Base-by-base conservation (phyloP, 2,888 invertebrate species). In the Drosophila paramelanica region DNA sequence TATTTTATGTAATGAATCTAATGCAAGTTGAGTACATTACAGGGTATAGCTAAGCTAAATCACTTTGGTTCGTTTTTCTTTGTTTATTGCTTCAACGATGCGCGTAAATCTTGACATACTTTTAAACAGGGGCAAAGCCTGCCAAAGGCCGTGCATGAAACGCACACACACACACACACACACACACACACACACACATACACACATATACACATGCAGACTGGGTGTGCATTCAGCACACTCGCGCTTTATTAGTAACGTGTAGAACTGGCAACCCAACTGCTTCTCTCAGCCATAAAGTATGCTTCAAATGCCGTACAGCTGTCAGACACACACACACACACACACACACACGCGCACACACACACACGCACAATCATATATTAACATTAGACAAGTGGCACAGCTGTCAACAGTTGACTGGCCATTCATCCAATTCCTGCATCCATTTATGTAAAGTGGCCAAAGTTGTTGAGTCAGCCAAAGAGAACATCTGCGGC, bases 21-120 rank as follows among this genome's bases (percentile, higher is more conserved):
- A 8, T 31, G 31, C 31, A 31, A 27, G 6, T 27, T 31, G 1
- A 1, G 2, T 31, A 31, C 7, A 4, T 36, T 36, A 42, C 41
- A 73, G 67, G 64, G 78, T 73, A 67, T 73, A 10, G 10, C 5
- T 2, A 1, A 42, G 7, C 33, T n/a, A 39, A 56, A 52, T 60
- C 46, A 47, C 11, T 41, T 41, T 41, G 46, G 25, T 49, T 47
- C 49, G 58, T 58, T 64, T 45, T 52, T 36, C 65, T 73, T 79
- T 71, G 58, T 84, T 76, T 73, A 73, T 78, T 66, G 67, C 77
- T 69, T 68, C 73, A 88, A 83, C 87, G 89, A 88, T 79, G 83
- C 89, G 87, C 83, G 83, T 83, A 82, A 86, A 88, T 88, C 89
- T 83, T 83, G 89, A 83, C 83, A 88, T 86, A 83, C 83, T 79